Evolutionary conservation across 2,113 vertebrate genomes (phyloP).

Genomic region (Ptilonorhynchus violaceus): DNA sequence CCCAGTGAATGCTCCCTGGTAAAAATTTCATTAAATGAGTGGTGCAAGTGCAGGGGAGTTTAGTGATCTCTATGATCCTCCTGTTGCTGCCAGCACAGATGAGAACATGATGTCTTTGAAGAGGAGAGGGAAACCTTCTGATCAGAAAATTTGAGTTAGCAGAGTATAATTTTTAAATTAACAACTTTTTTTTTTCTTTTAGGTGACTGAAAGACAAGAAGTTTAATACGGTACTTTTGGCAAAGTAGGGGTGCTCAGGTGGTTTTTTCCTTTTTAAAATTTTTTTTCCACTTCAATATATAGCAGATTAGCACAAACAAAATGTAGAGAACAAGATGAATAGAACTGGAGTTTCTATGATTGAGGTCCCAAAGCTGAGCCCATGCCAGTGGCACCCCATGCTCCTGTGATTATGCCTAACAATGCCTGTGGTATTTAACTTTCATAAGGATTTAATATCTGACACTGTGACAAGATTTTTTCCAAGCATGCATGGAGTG

Average conservation of each 20-base stretch:
- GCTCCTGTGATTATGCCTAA: neutral
- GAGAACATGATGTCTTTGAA: neutral
- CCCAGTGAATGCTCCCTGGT: neutral
- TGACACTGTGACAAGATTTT: constrained; percentile 40
- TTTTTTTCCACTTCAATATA: neutral
- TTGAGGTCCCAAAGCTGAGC: neutral
- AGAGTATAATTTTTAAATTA: neutral
- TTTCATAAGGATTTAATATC: constrained; percentile 58
- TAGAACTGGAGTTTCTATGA: neutral
- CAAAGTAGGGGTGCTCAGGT: neutral
- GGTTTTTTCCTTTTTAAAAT: neutral
- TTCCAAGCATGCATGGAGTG: neutral
- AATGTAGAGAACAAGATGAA: neutral
- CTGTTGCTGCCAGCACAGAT: neutral
- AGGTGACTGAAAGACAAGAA: neutral
- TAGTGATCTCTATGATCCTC: neutral
- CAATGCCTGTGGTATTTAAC: constrained; percentile 4
- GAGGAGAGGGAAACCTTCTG: neutral
- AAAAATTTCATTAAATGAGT: neutral
- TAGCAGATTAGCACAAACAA: neutral
- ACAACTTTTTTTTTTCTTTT: neutral
- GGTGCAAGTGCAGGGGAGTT: neutral
- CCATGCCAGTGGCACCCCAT: neutral
- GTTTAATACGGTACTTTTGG: neutral
- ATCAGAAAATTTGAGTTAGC: neutral